A percentile compares a stretch with the other conserved stretches of the same genome.
These are phyloP conservation scores for Cairina moschata DNA, from an alignment of 2,113 vertebrate species.

Conservation along the genomic window DNA sequence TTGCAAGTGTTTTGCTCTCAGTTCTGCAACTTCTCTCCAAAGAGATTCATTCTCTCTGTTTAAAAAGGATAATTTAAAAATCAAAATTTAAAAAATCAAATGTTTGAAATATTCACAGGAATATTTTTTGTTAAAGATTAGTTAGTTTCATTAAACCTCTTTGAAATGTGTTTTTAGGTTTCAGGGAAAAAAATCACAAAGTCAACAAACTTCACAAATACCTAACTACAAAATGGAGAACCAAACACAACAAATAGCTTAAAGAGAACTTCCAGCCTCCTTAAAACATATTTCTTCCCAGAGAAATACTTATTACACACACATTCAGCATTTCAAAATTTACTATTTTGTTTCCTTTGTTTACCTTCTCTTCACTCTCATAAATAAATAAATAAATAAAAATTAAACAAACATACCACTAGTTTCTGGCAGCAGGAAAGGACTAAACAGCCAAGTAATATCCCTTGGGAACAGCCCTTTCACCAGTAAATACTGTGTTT, in stretches of 20 bases:
- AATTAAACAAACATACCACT: neutral
- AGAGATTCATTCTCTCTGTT: constrained; percentile 94
- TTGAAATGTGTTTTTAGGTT: neutral
- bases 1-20: constrained; percentile 91
- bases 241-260: neutral
- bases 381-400: neutral
- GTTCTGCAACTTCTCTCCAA: constrained; percentile 93
- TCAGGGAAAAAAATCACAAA: neutral
- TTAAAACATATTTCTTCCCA: neutral
- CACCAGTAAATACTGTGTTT: neutral
- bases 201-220: neutral
- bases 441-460: neutral
- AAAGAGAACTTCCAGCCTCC: neutral
- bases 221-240: neutral
- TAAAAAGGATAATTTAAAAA: constrained; percentile 3
- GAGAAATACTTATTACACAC: neutral
- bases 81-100: neutral
- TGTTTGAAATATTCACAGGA: neutral
- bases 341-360: neutral
- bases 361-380: neutral
- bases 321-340: neutral
- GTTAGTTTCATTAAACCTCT: neutral
- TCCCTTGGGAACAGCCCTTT: neutral
- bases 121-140: neutral
- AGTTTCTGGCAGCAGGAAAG: neutral